Evolutionary conservation across 2,113 vertebrate genomes (phyloP), one percentile per base, ranked within the genome.

Genomic region (Pleuronectes platessa): DNA sequence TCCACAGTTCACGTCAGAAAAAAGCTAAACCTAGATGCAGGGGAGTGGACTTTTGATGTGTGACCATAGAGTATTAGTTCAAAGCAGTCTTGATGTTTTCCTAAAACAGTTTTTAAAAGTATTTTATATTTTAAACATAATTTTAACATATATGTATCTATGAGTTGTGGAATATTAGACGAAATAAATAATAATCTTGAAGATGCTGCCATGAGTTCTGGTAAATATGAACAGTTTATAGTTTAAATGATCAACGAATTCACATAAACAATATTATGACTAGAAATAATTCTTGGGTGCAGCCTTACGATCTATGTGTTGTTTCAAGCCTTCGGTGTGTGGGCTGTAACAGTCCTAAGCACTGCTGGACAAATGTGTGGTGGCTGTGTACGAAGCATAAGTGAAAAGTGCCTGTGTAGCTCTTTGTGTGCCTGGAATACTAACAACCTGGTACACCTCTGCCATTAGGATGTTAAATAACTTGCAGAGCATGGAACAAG

Each of bases 351-450:
- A 20, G 54, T 61, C 49, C 58, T 74, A 35, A 82, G 76, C 71
- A 68, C 74, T 73, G n/a, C 42, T 72, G 62, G 70, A 74, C 55
- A 65, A 74, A 71, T 42, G 80, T 85, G 76, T 75, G 82, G 84
- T 79, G 64, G 68, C 77, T 84, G 81, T 85, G 82, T 82, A 74
- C 82, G 85, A 54, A 86, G 80, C 81, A 82, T 85, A 85, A 86
- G 85, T 79, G 82, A 85, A 80, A 88, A 88, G 87, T 74, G 82
- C 76, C 80, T 72, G 82, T 79, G 86, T 80, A 35, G 85, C 83
- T 71, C 84, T 89, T 74, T 81, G 76, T 91, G 86, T 90, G 90
- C 87, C 83, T 89, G 71, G 90, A 93, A 93, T 89, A 91, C 78
- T 76, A 93, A 93, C 68, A 76, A 78, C 61, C 74, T 18, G 68